A percentile compares a stretch with the other conserved stretches of the same genome.
phyloP scores from a whole-genome alignment of 2,888 invertebrate species.

The Conus canariensis region DNA sequence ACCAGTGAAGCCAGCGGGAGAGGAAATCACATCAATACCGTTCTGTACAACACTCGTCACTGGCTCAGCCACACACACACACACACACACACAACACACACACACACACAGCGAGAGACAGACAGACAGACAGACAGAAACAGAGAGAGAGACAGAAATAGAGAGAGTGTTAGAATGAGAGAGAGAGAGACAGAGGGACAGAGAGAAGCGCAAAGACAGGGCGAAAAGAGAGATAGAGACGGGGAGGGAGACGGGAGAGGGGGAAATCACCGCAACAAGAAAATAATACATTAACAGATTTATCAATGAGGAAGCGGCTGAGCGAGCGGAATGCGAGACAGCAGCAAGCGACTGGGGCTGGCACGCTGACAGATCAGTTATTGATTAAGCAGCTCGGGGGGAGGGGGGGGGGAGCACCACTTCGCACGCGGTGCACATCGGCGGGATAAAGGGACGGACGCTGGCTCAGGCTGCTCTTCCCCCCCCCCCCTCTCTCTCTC shows the following conservation, averaged over 20 bases:
- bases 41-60: slow-evolving; percentile 20
- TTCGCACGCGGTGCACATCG: slow-evolving; percentile 6
- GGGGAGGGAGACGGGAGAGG: neutral
- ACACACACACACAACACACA: too few relatives aligned
- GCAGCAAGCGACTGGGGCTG: slow-evolving; percentile 32
- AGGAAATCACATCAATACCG: slow-evolving; percentile 10
- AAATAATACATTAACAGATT: slow-evolving; percentile 40
- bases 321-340: slow-evolving; percentile 31
- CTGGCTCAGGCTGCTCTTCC: neutral
- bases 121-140: neutral
- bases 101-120: too few relatives aligned
- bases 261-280: slow-evolving; percentile 13
- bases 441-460: neutral
- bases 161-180: neutral
- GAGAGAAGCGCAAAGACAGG: neutral
- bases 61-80: neutral
- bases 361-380: slow-evolving; percentile 30
- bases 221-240: neutral
- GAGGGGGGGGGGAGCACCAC: neutral
- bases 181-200: neutral
- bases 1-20: neutral
- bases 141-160: neutral
- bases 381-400: neutral
- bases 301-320: slow-evolving; percentile 34
- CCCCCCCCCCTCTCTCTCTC: neutral